phyloP scores from a whole-genome alignment of 2,888 invertebrate genomes.

The Nudaria mundana region DNA sequence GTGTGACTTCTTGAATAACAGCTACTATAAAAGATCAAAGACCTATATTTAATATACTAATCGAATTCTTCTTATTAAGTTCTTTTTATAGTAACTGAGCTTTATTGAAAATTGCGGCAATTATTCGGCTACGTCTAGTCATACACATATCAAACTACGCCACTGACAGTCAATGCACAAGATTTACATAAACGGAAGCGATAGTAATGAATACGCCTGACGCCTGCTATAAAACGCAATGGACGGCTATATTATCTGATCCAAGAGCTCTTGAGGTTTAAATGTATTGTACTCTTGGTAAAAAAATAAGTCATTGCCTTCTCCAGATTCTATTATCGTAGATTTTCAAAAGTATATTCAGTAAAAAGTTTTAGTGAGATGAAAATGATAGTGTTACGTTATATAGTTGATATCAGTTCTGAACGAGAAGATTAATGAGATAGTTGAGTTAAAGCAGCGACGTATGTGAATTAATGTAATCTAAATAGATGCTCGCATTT shows the following conservation, averaged over 20 bases:
- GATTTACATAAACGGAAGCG: conserved; percentile 33
- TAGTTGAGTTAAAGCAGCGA: conserved; percentile 33
- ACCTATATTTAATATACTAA: too few species aligned
- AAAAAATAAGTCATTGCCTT: conserved; percentile 13
- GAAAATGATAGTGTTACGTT: conserved; percentile 32
- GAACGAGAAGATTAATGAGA: conserved; percentile 39
- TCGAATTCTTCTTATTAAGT: too few species aligned
- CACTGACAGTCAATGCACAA: conserved; percentile 31
- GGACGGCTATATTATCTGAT: conserved; percentile 23
- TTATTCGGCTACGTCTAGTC: too few species aligned
- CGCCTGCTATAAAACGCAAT: conserved; percentile 29
- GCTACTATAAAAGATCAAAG: too few species aligned
- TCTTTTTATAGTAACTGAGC: too few species aligned
- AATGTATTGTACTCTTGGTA: conserved; percentile 7
- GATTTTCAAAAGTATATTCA: conserved; percentile 12
- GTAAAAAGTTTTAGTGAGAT: conserved; percentile 24
- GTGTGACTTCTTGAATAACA: too few species aligned
- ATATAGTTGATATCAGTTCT: too few species aligned
- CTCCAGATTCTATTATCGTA: conserved; percentile 11
- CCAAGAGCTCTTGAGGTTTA: conserved; percentile 7
- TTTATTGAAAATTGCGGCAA: too few species aligned
- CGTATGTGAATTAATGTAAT: conserved; percentile 36
- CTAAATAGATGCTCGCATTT: conserved; percentile 28
- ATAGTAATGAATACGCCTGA: conserved; percentile 27
- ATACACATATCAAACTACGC: too few species aligned